Base-by-base conservation (phyloP, 1,140 invertebrate genomes). In the Teleogryllus occipitalis region DNA sequence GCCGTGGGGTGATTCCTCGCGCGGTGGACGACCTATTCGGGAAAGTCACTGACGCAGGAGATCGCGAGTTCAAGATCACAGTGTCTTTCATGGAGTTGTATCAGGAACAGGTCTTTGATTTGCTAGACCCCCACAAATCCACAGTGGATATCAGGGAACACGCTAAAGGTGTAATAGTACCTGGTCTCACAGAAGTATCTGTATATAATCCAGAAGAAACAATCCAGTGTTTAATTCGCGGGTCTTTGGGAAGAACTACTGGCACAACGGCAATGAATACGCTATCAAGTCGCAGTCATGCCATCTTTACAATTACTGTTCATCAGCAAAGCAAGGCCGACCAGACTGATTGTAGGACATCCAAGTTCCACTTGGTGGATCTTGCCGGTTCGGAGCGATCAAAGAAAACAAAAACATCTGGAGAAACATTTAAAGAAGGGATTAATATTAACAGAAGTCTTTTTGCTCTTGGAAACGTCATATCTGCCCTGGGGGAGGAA, bases 181-280 rank as follows among this genome's bases (percentile, higher is more conserved):
- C 83, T 15, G 92, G 92, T 18, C 86, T 95, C 75, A 93, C 92
- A 0, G 93, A 95, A 84, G 84, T 90, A 74, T 83, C 86, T 27
- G 93, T 95, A 0, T 84, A 84, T 4, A 89, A 87, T 46, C 88
- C 89, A 1, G 83, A 87, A 78, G 90, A 94, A 75, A 91, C 93
- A 0, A 88, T 94, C 80, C 85, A 90, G 76, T 85, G 83, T 80
- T 82, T 89, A 75, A 82, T 89, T 75, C 78, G 21, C 54, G 97
- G 96, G 5, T 96, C 95, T 0, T 83, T 88, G 0, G 90, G 92
- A 15, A 87, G 97, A 78, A 93, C 94, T 10, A 97, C 96, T 0
- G 96, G 95, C 8, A 91, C 95, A 4, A 98, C 97, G 0, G 95
- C 96, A n/a, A 98, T 98, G 97, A 98, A 98, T 86, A 90, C 93